phyloP scores from a whole-genome alignment of 1,140 invertebrate species.

The Bombyx mori region ASM3026992v2 NC_085131.1:6822501-6823000 shows the following conservation, averaged over 20 bases:
- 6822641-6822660: too few relatives aligned
- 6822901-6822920: neutral
- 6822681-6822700: neutral
- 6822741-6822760: conserved; percentile 59
- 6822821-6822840: conserved; percentile 66
- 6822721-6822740: conserved; percentile 40
- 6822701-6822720: neutral
- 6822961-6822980: neutral
- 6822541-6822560: too few relatives aligned
- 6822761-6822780: conserved; percentile 69
- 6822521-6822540: too few relatives aligned
- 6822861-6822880: conserved; percentile 72
- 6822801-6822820: conserved; percentile 66
- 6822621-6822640: too few relatives aligned
- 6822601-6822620: too few relatives aligned
- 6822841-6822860: conserved; percentile 71
- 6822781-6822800: conserved; percentile 74
- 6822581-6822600: too few relatives aligned
- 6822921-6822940: neutral
- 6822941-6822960: neutral
- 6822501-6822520: too few relatives aligned
- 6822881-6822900: conserved; percentile 74
- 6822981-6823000: too few relatives aligned
- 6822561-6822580: too few relatives aligned
- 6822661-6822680: too few relatives aligned